A percentile compares a stretch with the other conserved stretches of the same genome.
Evolutionary conservation across 53 echinoderm and acorn worm genomes (phyloP).

Genomic region (Actinopyga echinites): DNA sequence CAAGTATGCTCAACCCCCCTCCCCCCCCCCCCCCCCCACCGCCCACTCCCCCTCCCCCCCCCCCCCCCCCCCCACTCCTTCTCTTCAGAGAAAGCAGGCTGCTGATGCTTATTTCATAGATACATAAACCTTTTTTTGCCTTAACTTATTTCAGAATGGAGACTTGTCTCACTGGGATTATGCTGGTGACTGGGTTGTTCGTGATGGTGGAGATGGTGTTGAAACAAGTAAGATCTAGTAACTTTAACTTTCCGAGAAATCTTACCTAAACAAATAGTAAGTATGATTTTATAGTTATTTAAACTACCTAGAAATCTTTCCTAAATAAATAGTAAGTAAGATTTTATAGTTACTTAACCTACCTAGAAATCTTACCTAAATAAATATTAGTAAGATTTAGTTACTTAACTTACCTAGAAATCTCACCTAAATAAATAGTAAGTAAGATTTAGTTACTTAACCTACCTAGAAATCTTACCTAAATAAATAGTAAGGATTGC

Average conservation of each 20-base stretch:
- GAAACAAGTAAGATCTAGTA: slow-evolving; percentile 67
- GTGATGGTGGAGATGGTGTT: slow-evolving; percentile 73
- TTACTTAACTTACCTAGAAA: too few relatives aligned
- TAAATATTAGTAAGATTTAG: background rate
- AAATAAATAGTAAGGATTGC: background rate
- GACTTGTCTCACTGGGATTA: slow-evolving; percentile 80
- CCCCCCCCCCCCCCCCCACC: too few relatives aligned
- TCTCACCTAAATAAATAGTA: background rate
- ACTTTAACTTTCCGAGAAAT: background rate
- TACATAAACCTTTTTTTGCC: too few relatives aligned
- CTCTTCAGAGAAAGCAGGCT: too few relatives aligned
- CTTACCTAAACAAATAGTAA: background rate
- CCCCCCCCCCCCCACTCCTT: too few relatives aligned
- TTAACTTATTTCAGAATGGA: slow-evolving; percentile 46
- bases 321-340: background rate
- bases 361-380: background rate
- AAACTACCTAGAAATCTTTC: background rate
- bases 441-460: too few relatives aligned
- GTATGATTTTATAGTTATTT: too few relatives aligned
- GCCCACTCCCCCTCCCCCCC: too few relatives aligned
- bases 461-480: background rate
- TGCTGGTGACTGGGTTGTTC: slow-evolving; percentile 70
- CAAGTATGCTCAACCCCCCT: too few relatives aligned
- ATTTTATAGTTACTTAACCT: too few relatives aligned
- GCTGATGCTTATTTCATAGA: too few relatives aligned